A percentile compares a stretch with the other conserved stretches of the same genome.
Evolutionary conservation across 2,888 invertebrate genomes (phyloP).

Genomic region (Embidobia sp.): DNA sequence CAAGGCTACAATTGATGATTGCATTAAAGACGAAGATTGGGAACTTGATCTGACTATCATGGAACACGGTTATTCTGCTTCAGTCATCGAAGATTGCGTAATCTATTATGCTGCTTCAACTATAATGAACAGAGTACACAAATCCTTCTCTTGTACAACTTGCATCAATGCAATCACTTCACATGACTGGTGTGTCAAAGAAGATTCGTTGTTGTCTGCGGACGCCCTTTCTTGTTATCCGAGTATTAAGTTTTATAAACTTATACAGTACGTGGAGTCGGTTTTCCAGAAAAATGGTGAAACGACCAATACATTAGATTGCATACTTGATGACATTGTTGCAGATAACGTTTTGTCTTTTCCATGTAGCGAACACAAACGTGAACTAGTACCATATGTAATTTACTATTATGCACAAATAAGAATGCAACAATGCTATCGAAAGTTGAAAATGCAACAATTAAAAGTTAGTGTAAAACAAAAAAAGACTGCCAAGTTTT

Average conservation of each 20-base stretch:
- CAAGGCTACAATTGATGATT: not conserved
- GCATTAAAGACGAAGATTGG: not conserved
- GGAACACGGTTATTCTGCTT: not conserved
- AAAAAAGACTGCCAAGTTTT: not conserved
- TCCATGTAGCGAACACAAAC: slow-evolving; percentile 1
- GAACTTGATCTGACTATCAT: not conserved
- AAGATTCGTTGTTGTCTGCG: not conserved
- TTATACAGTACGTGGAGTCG: not conserved
- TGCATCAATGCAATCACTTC: not conserved
- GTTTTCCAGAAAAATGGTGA: slow-evolving; percentile 2
- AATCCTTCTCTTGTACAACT: not conserved
- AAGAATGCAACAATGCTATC: slow-evolving; percentile 2
- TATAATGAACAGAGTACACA: not conserved
- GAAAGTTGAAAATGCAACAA: not conserved
- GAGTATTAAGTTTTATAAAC: not conserved
- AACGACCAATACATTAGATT: not conserved
- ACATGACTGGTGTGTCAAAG: not conserved
- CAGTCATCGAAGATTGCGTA: not conserved
- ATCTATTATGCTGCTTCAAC: not conserved
- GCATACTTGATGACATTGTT: not conserved
- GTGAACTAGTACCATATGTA: not conserved
- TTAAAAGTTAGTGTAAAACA: slow-evolving; percentile 21
- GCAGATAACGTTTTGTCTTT: not conserved
- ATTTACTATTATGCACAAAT: not conserved
- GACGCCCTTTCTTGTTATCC: not conserved